Conservation (phyloP, 2,113 vertebrate species). For the Odobenus rosmarus region DNA sequence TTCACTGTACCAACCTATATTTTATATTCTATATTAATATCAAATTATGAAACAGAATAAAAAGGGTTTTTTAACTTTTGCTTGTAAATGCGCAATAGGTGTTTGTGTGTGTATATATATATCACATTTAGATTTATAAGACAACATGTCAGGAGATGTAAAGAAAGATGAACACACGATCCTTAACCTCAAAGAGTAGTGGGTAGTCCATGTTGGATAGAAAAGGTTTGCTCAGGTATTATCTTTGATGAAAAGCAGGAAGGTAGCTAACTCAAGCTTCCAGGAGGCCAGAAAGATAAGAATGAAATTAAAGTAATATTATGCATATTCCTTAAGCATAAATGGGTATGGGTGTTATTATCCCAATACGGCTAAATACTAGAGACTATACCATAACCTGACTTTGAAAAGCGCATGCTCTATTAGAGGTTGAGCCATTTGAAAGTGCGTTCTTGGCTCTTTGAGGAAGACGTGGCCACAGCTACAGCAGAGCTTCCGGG, state of each 20-base stretch:
- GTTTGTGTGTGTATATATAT: not conserved
- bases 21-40: not conserved
- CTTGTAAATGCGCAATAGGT: not conserved
- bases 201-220: not conserved
- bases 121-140: not conserved
- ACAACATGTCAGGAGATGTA: not conserved
- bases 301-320: conserved; percentile 23
- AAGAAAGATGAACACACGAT: conserved; percentile 35
- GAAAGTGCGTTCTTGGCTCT: not conserved
- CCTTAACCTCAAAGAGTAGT: not conserved
- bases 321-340: not conserved
- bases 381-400: not conserved
- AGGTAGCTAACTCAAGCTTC: conserved; percentile 20
- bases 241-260: conserved; percentile 17
- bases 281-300: not conserved
- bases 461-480: not conserved
- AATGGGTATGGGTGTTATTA: not conserved
- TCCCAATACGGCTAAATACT: not conserved
- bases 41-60: not conserved
- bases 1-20: not conserved
- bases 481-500: not conserved
- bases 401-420: not conserved
- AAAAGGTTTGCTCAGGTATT: not conserved
- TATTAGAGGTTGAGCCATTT: not conserved
- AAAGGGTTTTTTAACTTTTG: not conserved